Percentiles rank a stretch among this genome's conserved stretches.
Conservation (phyloP, 2,888 invertebrate species). For the Boloria selene region DNA sequence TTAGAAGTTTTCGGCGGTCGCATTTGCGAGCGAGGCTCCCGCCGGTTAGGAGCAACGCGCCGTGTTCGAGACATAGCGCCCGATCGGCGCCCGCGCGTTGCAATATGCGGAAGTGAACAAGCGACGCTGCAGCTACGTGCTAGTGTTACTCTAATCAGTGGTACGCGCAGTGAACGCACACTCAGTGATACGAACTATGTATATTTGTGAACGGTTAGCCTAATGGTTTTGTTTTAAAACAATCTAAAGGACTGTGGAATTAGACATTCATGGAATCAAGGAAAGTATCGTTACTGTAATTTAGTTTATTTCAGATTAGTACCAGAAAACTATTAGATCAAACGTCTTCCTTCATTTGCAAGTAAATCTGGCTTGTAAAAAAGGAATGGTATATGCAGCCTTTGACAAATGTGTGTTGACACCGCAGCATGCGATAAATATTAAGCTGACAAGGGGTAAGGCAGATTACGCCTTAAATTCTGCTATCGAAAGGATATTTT, state of each 20-base stretch:
- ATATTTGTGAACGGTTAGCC: slow-evolving; percentile 72
- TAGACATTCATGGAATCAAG: slow-evolving; percentile 74
- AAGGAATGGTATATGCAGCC: slow-evolving; percentile 59
- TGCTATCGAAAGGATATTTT: slow-evolving; percentile 62
- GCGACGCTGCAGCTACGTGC: slow-evolving; percentile 53
- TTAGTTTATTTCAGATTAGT: slow-evolving; percentile 13
- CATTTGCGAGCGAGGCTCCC: slow-evolving; percentile 79
- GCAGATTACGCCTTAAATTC: slow-evolving; percentile 72
- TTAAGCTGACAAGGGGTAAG: slow-evolving; percentile 53
- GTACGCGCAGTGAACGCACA: slow-evolving; percentile 24
- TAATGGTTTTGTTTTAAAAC: slow-evolving; percentile 69
- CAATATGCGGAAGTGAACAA: slow-evolving; percentile 80
- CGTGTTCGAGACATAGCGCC: slow-evolving; percentile 45
- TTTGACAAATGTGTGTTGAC: slow-evolving; percentile 76
- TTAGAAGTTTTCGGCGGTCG: slow-evolving; percentile 79
- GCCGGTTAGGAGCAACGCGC: slow-evolving; percentile 68
- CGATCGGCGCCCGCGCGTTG: slow-evolving; percentile 60
- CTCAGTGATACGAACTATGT: slow-evolving; percentile 68
- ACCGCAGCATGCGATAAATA: slow-evolving; percentile 70
- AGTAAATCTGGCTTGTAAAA: slow-evolving; percentile 56
- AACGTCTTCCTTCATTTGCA: slow-evolving; percentile 56
- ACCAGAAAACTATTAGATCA: slow-evolving; percentile 37
- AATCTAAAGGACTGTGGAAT: slow-evolving; percentile 71
- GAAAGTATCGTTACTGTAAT: slow-evolving; percentile 72
- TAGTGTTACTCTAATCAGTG: slow-evolving; percentile 59